Conservation (phyloP, 2,797 vertebrate species). For the Syncerus caffer region DNA sequence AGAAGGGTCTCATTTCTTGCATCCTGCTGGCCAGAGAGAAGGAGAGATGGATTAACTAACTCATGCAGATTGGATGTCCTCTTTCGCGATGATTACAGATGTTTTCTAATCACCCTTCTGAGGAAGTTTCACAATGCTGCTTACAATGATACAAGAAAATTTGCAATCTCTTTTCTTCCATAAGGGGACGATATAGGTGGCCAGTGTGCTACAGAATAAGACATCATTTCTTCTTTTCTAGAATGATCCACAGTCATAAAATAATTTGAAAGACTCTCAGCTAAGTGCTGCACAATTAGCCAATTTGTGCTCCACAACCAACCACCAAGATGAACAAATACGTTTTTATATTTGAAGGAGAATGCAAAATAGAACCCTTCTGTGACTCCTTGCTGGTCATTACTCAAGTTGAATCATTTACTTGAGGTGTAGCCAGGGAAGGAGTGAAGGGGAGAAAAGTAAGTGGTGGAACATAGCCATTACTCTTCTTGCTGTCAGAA, state of each 20-base stretch:
- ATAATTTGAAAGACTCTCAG: background rate
- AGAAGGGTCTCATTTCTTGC: background rate
- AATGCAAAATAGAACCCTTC: background rate
- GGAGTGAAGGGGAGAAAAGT: background rate
- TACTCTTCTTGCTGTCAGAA: background rate
- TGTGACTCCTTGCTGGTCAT: background rate
- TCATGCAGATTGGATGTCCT: background rate
- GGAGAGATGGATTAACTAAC: background rate
- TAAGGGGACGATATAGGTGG: background rate
- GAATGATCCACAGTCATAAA: background rate
- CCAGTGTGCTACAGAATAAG: background rate
- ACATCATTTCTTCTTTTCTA: background rate
- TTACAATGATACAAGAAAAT: background rate
- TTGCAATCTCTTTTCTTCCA: background rate
- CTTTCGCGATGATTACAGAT: background rate
- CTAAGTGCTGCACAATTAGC: background rate
- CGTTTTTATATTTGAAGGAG: background rate
- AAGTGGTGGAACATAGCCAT: background rate
- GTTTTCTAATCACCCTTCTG: background rate
- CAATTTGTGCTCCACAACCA: background rate
- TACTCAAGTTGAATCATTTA: background rate
- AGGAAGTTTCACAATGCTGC: background rate
- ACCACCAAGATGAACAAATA: background rate
- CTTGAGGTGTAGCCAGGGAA: background rate
- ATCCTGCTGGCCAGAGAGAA: background rate